Percentiles rank a stretch among this genome's conserved stretches.
phyloP scores from a whole-genome alignment of 2,797 vertebrate species.

The Anabas testudineus region DNA sequence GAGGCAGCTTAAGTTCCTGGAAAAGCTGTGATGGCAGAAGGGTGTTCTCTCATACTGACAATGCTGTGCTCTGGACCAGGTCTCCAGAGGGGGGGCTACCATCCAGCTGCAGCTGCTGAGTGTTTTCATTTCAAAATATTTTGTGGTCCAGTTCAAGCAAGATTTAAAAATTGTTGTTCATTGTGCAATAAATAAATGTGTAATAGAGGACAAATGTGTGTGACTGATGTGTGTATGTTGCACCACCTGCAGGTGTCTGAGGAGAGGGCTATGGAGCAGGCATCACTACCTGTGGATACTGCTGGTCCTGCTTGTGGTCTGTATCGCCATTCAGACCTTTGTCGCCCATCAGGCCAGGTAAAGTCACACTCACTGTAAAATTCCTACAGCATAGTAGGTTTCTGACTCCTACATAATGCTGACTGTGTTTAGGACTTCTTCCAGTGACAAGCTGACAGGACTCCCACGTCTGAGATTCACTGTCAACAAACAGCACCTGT shows the following conservation, averaged over 20 bases:
- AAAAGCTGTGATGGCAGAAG: conserved; percentile 5
- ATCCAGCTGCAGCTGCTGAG: background rate
- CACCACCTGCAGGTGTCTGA: conserved; percentile 75
- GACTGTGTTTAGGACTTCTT: conserved; percentile 30
- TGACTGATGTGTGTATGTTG: background rate
- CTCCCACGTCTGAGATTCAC: conserved; percentile 40
- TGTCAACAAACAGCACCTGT: conserved; percentile 45
- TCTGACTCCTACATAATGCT: background rate
- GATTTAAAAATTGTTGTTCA: background rate
- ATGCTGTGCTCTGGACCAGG: background rate
- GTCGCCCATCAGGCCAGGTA: conserved; percentile 79
- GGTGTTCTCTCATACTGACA: conserved; percentile 1
- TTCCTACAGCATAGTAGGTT: background rate
- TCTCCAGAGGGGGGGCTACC: background rate
- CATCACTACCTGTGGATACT: conserved; percentile 76
- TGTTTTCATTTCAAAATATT: background rate
- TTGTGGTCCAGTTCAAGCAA: background rate
- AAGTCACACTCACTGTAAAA: background rate
- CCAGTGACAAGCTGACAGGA: conserved; percentile 58
- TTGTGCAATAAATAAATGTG: background rate
- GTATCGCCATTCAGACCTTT: conserved; percentile 80
- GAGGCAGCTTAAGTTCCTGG: background rate
- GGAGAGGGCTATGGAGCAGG: conserved; percentile 69
- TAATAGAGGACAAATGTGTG: background rate
- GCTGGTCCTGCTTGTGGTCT: conserved; percentile 80